A percentile compares a stretch with the other conserved stretches of the same genome.
Evolutionary conservation across 2,888 invertebrate genomes (phyloP).

Genomic region (Holacanthella duospinosa): DNA sequence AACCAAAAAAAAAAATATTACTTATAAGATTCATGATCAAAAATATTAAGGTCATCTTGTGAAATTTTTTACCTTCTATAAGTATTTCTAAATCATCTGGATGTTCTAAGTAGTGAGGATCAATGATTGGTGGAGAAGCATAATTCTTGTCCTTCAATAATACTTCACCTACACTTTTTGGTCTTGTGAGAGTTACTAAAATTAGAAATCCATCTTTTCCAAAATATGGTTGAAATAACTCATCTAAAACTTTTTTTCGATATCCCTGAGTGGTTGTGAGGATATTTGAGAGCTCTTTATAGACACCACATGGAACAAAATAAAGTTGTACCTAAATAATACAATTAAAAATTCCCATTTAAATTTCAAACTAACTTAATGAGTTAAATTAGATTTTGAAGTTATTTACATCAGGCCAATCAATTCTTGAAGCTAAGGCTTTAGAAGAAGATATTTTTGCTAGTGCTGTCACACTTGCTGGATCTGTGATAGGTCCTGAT

Average conservation of each 20-base stretch:
- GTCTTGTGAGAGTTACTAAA: constrained; percentile 15
- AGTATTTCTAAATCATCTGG: neutral
- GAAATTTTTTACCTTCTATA: neutral
- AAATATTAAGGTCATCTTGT: neutral
- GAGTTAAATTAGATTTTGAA: too few relatives aligned
- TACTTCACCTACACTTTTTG: constrained; percentile 21
- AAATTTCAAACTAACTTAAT: too few relatives aligned
- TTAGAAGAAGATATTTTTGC: constrained; percentile 20
- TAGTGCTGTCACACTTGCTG: constrained; percentile 23
- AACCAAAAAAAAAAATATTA: neutral
- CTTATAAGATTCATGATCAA: neutral
- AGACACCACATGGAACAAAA: constrained; percentile 18
- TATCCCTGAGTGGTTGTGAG: constrained; percentile 11
- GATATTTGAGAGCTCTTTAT: constrained; percentile 9
- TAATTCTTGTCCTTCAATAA: constrained; percentile 17
- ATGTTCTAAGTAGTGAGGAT: neutral
- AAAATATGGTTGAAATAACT: constrained; percentile 9
- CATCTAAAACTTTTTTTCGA: constrained; percentile 9
- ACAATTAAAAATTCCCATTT: too few relatives aligned
- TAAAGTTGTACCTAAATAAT: constrained; percentile 28
- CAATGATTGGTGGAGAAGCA: neutral
- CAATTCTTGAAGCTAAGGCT: neutral
- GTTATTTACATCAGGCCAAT: constrained; percentile 2
- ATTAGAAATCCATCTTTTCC: constrained; percentile 21
- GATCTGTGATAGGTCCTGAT: constrained; percentile 20